Evolutionary conservation across 2,888 invertebrate species (phyloP).

Genomic region (Cerastoderma edule): DNA sequence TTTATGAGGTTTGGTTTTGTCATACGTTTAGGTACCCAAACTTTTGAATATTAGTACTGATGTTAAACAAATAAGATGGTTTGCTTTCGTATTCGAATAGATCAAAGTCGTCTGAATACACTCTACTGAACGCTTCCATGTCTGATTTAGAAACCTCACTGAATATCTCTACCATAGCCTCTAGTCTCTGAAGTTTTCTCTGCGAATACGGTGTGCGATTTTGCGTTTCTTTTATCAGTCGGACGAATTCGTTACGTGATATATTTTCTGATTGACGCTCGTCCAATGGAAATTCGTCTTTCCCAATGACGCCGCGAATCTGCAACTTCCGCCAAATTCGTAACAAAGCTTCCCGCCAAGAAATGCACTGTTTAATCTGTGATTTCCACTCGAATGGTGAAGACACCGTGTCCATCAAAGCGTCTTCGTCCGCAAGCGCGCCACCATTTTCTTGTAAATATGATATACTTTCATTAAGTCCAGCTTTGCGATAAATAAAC

Average conservation of each 20-base stretch:
- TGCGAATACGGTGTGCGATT: constrained; percentile 27
- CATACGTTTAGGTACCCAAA: constrained; percentile 8
- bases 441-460: constrained; percentile 22
- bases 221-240: constrained; percentile 38
- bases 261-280: constrained; percentile 37
- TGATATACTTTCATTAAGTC: constrained; percentile 37
- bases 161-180: constrained; percentile 53
- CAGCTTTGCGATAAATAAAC: constrained; percentile 30
- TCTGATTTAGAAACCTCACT: constrained; percentile 27
- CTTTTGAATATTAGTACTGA: neutral
- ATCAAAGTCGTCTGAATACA: constrained; percentile 46
- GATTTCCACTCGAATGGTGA: constrained; percentile 48
- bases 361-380: constrained; percentile 39
- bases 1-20: too few species aligned
- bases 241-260: constrained; percentile 39
- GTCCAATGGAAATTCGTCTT: constrained; percentile 43
- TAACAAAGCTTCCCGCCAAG: constrained; percentile 50
- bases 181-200: constrained; percentile 41
- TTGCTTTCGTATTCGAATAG: constrained; percentile 50
- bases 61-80: constrained; percentile 9
- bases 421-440: constrained; percentile 48
- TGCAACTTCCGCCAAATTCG: constrained; percentile 60
- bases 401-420: constrained; percentile 44
- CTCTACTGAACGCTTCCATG: constrained; percentile 25
- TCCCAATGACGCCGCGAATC: constrained; percentile 56